These are phyloP conservation scores for Poeciliopsis infans DNA, from an alignment of 2,797 vertebrate genomes.

Conservation along the genomic window DNA sequence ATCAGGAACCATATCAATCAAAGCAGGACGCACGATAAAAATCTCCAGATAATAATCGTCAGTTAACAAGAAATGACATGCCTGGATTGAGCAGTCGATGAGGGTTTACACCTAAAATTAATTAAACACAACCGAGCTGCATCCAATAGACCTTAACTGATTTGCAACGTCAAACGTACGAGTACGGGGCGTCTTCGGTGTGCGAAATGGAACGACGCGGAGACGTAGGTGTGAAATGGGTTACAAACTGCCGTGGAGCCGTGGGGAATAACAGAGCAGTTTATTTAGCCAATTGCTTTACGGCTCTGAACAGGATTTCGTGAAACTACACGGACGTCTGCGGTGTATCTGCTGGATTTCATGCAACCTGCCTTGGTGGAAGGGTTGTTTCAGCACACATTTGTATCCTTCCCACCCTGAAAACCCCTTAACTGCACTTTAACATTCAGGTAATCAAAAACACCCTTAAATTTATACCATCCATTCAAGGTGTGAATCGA, in stretches of 20 bases:
- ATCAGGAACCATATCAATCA: background rate
- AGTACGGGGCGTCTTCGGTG: background rate
- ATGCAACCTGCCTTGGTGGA: background rate
- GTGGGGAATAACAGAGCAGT: background rate
- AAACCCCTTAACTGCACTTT: background rate
- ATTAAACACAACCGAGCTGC: background rate
- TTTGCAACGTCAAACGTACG: background rate
- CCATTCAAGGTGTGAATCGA: background rate
- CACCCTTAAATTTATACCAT: background rate
- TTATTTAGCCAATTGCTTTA: background rate
- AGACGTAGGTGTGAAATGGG: background rate
- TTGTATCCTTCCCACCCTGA: background rate
- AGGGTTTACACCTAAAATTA: background rate
- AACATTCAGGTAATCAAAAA: background rate
- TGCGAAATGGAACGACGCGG: background rate
- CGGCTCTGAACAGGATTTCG: background rate
- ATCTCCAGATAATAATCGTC: background rate
- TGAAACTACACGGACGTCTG: background rate
- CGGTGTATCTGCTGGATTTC: background rate
- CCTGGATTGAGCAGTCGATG: background rate
- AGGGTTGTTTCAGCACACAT: background rate
- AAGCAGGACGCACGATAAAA: background rate
- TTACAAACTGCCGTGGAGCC: background rate
- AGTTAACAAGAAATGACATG: background rate
- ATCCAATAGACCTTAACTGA: background rate